These are phyloP conservation scores for Chionodraco myersi DNA, from an alignment of 2,113 vertebrate species.

Conservation along the genomic window DNA sequence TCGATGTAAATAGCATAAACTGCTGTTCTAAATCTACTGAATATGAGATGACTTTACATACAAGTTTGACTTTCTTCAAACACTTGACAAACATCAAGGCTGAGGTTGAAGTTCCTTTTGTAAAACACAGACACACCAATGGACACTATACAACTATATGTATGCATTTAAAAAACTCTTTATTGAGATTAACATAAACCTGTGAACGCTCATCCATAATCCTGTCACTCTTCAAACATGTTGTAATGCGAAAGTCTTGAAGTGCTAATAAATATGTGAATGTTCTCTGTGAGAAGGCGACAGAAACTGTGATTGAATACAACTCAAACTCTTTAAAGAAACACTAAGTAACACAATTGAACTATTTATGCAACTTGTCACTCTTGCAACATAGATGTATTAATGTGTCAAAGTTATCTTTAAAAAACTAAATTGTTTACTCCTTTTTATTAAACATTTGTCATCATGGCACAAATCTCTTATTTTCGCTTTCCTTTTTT, in stretches of 20 bases:
- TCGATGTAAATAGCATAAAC: not conserved
- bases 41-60: not conserved
- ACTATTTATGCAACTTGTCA: not conserved
- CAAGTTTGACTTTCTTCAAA: not conserved
- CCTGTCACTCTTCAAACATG: slow-evolving; percentile 13
- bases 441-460: no score
- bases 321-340: not conserved
- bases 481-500: slow-evolving; percentile 5
- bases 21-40: slow-evolving; percentile 3
- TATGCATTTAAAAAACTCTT: slow-evolving; percentile 3
- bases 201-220: slow-evolving; percentile 24
- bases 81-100: not conserved
- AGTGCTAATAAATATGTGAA: not conserved
- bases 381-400: not conserved
- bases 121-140: slow-evolving; percentile 1
- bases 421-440: no score
- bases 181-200: slow-evolving; percentile 36
- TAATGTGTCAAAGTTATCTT: not conserved
- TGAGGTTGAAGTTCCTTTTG: slow-evolving; percentile 4
- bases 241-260: slow-evolving; percentile 10
- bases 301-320: not conserved
- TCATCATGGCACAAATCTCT: slow-evolving; percentile 2
- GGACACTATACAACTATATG: not conserved
- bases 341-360: not conserved
- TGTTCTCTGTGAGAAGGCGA: not conserved